Base-by-base conservation (phyloP, 1,140 invertebrate species). In the Nasonia giraulti region DNA sequence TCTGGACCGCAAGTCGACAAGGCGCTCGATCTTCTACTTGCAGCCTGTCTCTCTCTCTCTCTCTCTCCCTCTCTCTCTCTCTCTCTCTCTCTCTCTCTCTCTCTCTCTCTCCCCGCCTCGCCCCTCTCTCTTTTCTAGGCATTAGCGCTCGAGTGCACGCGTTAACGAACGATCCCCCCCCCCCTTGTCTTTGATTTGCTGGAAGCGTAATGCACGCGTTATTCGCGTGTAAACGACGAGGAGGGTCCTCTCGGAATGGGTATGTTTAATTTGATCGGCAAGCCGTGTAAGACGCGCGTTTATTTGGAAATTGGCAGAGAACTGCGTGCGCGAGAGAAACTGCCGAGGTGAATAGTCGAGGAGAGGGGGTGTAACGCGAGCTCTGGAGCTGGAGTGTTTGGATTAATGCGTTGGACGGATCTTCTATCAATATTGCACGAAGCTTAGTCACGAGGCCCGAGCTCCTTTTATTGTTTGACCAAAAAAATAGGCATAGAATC, bases 141-240 rank as follows among this genome's bases (percentile, higher is more conserved):
- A 55, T 78, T 78, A 78, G 76, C 44, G 40, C 40, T 78, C 76
- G 74, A 75, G 74, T 75, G 74, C 74, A n/a, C 74, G 74, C 33
- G 31, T 44, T 44, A 33, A 75, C 33, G 11, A 37, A 33, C 33
- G 40, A 40, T 1, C 27, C 23, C 69, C 68, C 6, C 27, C 27
- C 20, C 27, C 23, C 33, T 73, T 11, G 11, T 14, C 33, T 17
- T 73, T 73, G 69, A 73, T 73, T 73, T 31, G 69, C 69, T 73
- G 27, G 33, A 73, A 73, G 69, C 10, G 69, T 73, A 37, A 73
- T 73, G 69, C 69, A 37, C 10, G 69, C 69, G 55, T 62, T 62
- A 62, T n/a, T 62, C 55, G 55, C 55, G 17, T 62, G 55, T 62
- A 62, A 62, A 62, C 55, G 55, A n/a, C 55, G 55, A 62, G 55